phyloP scores from a whole-genome alignment of 2,888 invertebrate species.

The Campoplex nolae region DNA sequence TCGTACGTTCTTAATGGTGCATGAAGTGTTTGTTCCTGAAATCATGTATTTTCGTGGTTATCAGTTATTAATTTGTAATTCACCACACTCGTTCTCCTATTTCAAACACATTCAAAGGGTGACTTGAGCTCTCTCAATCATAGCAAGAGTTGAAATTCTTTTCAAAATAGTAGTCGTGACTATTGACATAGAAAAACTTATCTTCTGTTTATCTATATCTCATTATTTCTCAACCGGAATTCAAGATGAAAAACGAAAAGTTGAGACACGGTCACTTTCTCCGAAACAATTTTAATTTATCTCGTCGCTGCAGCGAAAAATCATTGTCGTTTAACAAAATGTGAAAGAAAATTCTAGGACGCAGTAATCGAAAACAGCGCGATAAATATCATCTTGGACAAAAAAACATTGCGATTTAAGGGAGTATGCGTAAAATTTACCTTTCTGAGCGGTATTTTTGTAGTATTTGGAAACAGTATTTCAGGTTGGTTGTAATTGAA shows the following conservation, averaged over 20 bases:
- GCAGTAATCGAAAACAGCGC: no score
- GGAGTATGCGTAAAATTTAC: constrained; percentile 48
- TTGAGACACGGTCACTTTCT: no score
- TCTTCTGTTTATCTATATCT: no score
- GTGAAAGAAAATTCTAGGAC: no score
- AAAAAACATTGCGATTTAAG: not conserved
- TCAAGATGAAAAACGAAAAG: no score
- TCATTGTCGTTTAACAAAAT: no score
- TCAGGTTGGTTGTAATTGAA: constrained; percentile 87
- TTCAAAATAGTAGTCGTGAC: not conserved
- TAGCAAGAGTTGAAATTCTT: not conserved
- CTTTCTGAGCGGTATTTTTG: constrained; percentile 67
- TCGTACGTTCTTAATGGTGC: constrained; percentile 78
- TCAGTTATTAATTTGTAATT: not conserved
- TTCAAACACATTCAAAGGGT: not conserved
- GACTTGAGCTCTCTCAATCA: not conserved
- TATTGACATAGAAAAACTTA: no score
- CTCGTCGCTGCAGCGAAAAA: no score
- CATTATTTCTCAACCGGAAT: no score
- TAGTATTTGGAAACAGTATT: constrained; percentile 85
- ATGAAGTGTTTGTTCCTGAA: constrained; percentile 72
- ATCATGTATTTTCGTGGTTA: not conserved
- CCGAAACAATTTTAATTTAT: no score
- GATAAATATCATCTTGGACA: no score
- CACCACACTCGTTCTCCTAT: not conserved